Percentiles rank a stretch among this genome's conserved stretches.
phyloP scores from a whole-genome alignment of 2,888 invertebrate genomes.

The Drosophila kuntzei region DNA sequence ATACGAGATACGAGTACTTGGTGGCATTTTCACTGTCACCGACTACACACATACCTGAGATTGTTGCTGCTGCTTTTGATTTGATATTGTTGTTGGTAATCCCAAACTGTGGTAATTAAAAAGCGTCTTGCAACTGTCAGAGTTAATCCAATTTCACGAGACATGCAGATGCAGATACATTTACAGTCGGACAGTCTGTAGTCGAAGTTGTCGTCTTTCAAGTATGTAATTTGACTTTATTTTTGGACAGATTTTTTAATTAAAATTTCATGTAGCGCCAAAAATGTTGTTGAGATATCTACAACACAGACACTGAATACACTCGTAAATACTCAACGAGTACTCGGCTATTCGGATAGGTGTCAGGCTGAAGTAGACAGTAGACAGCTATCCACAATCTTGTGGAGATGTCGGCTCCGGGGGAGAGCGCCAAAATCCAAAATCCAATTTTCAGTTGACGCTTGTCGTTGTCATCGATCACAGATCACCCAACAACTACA shows the following conservation, averaged over 20 bases:
- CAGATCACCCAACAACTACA: slow-evolving; percentile 53
- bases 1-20: slow-evolving; percentile 7
- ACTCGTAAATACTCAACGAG: slow-evolving; percentile 29
- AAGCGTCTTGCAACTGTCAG: slow-evolving; percentile 65
- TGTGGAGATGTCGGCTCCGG: slow-evolving; percentile 2
- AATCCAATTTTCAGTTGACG: slow-evolving; percentile 76
- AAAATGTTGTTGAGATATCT: slow-evolving; percentile 67
- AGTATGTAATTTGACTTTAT: slow-evolving; percentile 68
- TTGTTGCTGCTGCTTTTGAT: slow-evolving; percentile 6
- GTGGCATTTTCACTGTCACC: slow-evolving; percentile 22
- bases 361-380: slow-evolving; percentile 54
- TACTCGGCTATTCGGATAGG: slow-evolving; percentile 46
- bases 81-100: slow-evolving; percentile 44
- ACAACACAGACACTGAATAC: slow-evolving; percentile 27
- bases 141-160: slow-evolving; percentile 77
- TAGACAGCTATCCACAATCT: slow-evolving; percentile 51
- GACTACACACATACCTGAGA: slow-evolving; percentile 24
- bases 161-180: slow-evolving; percentile 46
- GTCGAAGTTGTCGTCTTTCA: slow-evolving; percentile 24
- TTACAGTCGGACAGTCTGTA: slow-evolving; percentile 15
- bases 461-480: slow-evolving; percentile 73
- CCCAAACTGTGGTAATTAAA: slow-evolving; percentile 68
- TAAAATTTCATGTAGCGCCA: slow-evolving; percentile 77
- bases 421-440: slow-evolving; percentile 69
- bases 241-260: slow-evolving; percentile 79